Conservation (phyloP, 2,888 invertebrate species). For the Synanthedon andrenaeformis region DNA sequence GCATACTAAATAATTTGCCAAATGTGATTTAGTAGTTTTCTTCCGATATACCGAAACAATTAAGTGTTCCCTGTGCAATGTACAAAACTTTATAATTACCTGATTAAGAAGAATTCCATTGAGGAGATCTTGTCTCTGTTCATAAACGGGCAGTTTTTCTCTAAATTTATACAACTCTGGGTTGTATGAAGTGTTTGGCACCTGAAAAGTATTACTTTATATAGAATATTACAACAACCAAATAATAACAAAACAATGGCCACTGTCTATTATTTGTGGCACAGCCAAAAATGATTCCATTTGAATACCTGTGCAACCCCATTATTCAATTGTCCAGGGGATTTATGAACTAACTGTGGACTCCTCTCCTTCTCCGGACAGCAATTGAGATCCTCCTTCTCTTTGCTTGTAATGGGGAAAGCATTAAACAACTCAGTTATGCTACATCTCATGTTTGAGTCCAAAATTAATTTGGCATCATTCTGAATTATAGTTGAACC, state of each 20-base stretch:
- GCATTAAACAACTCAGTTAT: constrained; percentile 73
- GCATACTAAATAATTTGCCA: too few relatives aligned
- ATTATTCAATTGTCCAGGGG: constrained; percentile 75
- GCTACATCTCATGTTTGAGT: constrained; percentile 72
- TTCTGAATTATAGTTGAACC: constrained; percentile 76
- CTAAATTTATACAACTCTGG: constrained; percentile 70
- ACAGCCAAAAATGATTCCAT: neutral
- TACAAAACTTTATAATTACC: constrained; percentile 32
- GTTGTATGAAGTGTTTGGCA: constrained; percentile 63
- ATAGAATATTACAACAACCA: too few relatives aligned
- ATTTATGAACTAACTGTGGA: constrained; percentile 66
- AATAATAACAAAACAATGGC: too few relatives aligned
- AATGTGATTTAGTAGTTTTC: too few relatives aligned
- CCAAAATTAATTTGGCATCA: constrained; percentile 74
- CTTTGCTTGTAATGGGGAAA: constrained; percentile 76
- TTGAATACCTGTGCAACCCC: constrained; percentile 73
- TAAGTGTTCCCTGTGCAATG: too few relatives aligned
- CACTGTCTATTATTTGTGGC: too few relatives aligned
- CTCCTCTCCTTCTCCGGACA: constrained; percentile 75
- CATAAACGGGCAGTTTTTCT: constrained; percentile 77
- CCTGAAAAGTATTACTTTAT: constrained; percentile 17
- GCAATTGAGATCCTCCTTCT: constrained; percentile 77
- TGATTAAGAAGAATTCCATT: constrained; percentile 75
- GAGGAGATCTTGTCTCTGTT: constrained; percentile 74
- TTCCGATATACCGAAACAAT: too few relatives aligned